phyloP scores from a whole-genome alignment of 2,113 vertebrate species.

The Cyprinodon variegatus region DNA sequence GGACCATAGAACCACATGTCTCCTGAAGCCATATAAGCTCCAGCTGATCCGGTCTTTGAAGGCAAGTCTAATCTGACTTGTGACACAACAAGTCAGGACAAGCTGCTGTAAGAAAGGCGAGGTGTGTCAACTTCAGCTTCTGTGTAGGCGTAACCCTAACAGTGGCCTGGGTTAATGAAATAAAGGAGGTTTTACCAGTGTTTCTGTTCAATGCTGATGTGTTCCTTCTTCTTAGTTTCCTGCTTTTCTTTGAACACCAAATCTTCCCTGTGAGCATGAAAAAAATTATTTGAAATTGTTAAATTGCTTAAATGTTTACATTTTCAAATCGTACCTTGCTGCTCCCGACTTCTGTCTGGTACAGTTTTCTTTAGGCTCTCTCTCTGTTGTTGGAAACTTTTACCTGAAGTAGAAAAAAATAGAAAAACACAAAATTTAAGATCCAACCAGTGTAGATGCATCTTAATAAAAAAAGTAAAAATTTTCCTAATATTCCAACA shows the following conservation, averaged over 20 bases:
- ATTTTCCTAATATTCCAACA: too few relatives aligned
- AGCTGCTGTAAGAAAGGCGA: constrained; percentile 36
- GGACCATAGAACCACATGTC: constrained; percentile 21
- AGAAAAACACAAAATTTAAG: neutral
- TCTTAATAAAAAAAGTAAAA: too few relatives aligned
- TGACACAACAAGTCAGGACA: constrained; percentile 57
- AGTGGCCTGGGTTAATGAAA: constrained; percentile 1
- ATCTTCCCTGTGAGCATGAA: constrained; percentile 83
- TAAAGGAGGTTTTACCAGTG: constrained; percentile 79
- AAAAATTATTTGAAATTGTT: constrained; percentile 12
- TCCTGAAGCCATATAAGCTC: constrained; percentile 58
- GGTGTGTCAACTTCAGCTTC: constrained; percentile 41
- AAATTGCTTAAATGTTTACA: neutral
- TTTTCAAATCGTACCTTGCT: constrained; percentile 82
- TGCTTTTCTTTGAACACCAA: constrained; percentile 94
- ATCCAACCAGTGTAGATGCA: too few relatives aligned
- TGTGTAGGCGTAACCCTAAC: constrained; percentile 13
- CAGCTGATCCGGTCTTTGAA: constrained; percentile 62
- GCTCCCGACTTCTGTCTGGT: constrained; percentile 89
- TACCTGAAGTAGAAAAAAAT: constrained; percentile 77
- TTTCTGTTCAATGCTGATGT: constrained; percentile 86
- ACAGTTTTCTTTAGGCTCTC: constrained; percentile 94
- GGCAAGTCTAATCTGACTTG: constrained; percentile 64
- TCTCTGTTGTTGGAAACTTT: constrained; percentile 95
- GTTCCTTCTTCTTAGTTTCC: constrained; percentile 91